Evolutionary conservation across 2,888 invertebrate species (phyloP), one percentile per base, ranked within the genome.

Genomic region (Cheilosia soror): DNA sequence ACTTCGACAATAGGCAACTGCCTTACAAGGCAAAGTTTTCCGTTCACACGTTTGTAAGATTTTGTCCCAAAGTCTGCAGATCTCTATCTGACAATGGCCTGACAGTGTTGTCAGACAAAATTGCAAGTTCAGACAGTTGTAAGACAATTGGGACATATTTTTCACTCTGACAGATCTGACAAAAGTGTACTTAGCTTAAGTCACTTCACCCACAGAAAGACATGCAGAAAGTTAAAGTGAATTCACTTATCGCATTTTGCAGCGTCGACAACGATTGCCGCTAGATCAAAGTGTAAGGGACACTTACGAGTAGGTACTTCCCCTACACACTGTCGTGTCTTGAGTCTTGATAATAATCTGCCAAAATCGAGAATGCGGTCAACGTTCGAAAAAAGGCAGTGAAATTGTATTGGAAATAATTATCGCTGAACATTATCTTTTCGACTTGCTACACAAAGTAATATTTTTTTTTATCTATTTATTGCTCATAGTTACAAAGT

Each of bases 401-500:
- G 9, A 57, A 27, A n/a, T 53, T 53, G 5, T 31, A 29, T 53
- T 53, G 29, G n/a, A 25, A 49, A 5, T 6, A 9, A 53, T 29
- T 33, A 55, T 55, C 31, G 53, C 27, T 11, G 2, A 3, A 55
- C 15, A 55, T 55, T 55, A 55, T 55, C 55, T 51, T 27, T 27
- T 33, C 6, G 15, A 55, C 33, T 31, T 31, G 29, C 15, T n/a
- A 31, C 31, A 15, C 31, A n/a, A 55, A n/a, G 6, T 33, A 13
- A 4, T 15, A 31, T 11, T 53, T 53, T 9, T 31, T 15, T 55
- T 55, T 55, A 55, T 55, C 33, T 55, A 13, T 55, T 55, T 55
- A 55, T 55, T 55, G 15, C 55, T 55, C 55, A 55, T 15, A 4
- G 55, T n/a, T 7, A n/a, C 33, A 33, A 55, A 55, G 55, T 55